These are phyloP conservation scores for Morpho helenor DNA, from an alignment of 2,888 invertebrate genomes.

Conservation along the genomic window DNA sequence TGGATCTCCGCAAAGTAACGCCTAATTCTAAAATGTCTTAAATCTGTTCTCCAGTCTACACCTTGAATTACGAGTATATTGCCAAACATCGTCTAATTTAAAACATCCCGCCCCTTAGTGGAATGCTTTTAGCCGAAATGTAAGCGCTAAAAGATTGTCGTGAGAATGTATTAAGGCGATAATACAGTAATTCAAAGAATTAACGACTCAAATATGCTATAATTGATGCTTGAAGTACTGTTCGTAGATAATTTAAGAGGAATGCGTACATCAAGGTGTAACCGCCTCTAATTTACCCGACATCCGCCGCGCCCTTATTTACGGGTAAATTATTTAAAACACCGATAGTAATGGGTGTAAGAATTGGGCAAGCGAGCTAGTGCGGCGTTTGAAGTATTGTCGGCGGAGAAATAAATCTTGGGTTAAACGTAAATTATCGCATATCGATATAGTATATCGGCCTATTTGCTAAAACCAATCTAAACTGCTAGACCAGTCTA, in stretches of 20 bases:
- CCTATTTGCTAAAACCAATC: neutral
- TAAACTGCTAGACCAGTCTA: conserved; percentile 10
- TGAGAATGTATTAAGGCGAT: neutral
- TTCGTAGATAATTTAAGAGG: conserved; percentile 10
- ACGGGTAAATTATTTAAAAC: conserved; percentile 36
- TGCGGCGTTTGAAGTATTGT: conserved; percentile 24
- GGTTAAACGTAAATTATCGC: conserved; percentile 25
- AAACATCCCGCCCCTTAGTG: too few species aligned
- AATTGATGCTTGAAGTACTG: conserved; percentile 12
- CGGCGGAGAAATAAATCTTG: conserved; percentile 28
- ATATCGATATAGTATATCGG: conserved; percentile 28
- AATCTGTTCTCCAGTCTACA: too few species aligned
- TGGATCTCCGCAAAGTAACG: too few species aligned
- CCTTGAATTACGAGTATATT: neutral
- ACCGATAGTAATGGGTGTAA: conserved; percentile 31
- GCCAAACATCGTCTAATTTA: neutral
- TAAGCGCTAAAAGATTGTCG: neutral
- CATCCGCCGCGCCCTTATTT: conserved; percentile 20
- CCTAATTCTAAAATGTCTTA: too few species aligned
- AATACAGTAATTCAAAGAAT: conserved; percentile 1
- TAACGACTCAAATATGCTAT: neutral
- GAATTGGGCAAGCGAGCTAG: conserved; percentile 26
- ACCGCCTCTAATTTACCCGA: conserved; percentile 14
- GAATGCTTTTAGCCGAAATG: too few species aligned
- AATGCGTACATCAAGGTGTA: conserved; percentile 17